These are phyloP conservation scores for Cephalopachus bancanus DNA, from an alignment of 2,797 vertebrate genomes.

Conservation along the genomic window DNA sequence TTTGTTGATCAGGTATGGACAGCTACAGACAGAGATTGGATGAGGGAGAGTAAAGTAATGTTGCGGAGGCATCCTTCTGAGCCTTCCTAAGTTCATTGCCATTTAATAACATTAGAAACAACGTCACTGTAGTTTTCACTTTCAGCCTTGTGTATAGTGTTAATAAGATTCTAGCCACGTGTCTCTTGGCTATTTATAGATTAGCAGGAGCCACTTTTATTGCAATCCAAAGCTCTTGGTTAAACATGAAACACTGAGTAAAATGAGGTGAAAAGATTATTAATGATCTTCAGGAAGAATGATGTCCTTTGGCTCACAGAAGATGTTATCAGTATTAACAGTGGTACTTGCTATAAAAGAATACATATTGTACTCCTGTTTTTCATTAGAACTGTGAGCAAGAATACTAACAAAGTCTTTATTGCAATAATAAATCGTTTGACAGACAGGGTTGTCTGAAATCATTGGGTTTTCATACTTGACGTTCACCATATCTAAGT, in stretches of 20 bases:
- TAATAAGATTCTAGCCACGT: background rate
- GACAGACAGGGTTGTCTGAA: background rate
- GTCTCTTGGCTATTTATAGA: background rate
- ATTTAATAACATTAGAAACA: background rate
- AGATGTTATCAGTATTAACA: background rate
- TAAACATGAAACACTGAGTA: background rate
- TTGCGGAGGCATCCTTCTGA: background rate
- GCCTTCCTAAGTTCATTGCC: background rate
- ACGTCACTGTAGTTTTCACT: background rate
- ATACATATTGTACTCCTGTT: background rate
- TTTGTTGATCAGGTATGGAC: constrained; percentile 5
- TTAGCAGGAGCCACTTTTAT: constrained; percentile 5
- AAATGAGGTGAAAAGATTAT: constrained; percentile 36
- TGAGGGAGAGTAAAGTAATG: constrained; percentile 3
- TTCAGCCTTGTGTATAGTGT: background rate
- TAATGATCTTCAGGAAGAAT: constrained; percentile 3
- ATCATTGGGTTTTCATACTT: background rate
- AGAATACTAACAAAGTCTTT: background rate
- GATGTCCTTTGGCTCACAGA: background rate
- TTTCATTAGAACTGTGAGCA: background rate
- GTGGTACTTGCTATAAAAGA: background rate
- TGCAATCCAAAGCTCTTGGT: background rate
- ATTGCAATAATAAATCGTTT: background rate
- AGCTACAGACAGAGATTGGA: background rate
- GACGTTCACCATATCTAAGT: background rate